Base-by-base conservation (phyloP, 2,113 vertebrate species). In the Setophaga petechia region DNA sequence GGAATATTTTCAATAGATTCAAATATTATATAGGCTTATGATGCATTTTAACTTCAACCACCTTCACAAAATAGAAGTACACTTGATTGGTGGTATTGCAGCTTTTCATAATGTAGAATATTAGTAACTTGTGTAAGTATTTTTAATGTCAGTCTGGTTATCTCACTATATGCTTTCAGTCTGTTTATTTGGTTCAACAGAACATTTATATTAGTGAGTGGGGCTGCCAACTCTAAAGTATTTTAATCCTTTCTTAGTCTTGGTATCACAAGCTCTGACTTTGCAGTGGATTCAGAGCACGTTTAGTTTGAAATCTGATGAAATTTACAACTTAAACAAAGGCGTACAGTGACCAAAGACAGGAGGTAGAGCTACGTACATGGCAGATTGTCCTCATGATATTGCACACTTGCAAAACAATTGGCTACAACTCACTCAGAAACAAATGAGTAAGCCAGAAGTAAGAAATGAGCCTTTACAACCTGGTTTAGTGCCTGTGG, bases 321-420 rank as follows among this genome's bases (percentile, higher is more conserved):
- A 46, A 69, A 58, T 76, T 44, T 54, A 15, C 55, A 35, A 17
- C 21, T 1, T 47, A 57, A 80, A 33, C 30, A 65, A 61, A 74
- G 27, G 13, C 1, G 0, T 6, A 1, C 2, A 12, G 13, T 13
- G 23, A 47, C 22, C 27, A 39, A 67, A 84, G 54, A 27, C 3
- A 12, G 3, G 12, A 81, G 84, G 54, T 24, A 21, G 46, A 84
- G 11, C 58, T 69, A 0, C 3, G 2, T 31, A 28, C 11, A 4
- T 41, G 68, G 54, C 5, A 12, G 35, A 8, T 46, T 71, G 33
- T 52, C 31, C 31, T 69, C 14, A 1, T 67, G 28, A 10, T 76
- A 24, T 1, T 57, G 22, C 43, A 5, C 35, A 7, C 86, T 88
- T 94, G 37, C 46, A 84, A 68, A 81, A 37, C 39, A 55, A 35